Evolutionary conservation across 1,140 invertebrate species (phyloP).

Genomic region (Drosophila lini): DNA sequence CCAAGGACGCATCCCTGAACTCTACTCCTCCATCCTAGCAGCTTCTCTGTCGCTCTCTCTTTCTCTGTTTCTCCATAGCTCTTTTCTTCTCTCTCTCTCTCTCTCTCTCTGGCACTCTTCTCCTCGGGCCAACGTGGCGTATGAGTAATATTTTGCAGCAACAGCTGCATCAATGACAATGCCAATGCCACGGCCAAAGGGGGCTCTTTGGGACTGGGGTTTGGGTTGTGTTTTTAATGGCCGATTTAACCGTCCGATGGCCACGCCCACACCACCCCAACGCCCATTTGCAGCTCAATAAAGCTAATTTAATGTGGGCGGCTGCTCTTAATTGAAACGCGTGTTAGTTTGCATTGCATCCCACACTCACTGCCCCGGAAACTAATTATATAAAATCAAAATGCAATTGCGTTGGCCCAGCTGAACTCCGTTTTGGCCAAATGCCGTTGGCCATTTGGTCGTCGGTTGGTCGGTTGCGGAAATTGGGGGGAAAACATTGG

Average conservation of each 20-base stretch:
- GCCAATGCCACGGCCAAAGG: slow-evolving; percentile 41
- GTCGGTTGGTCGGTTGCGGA: not conserved
- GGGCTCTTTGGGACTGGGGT: not conserved
- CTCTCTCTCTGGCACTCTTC: not conserved
- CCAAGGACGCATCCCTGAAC: slow-evolving; percentile 40
- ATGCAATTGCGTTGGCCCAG: slow-evolving; percentile 42
- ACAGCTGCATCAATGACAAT: slow-evolving; percentile 63
- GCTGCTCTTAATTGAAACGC: slow-evolving; percentile 58
- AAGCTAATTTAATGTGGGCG: slow-evolving; percentile 60
- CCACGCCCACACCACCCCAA: not conserved
- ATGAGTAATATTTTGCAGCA: slow-evolving; percentile 59
- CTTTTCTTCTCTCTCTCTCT: not conserved
- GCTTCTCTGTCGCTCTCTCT: not conserved
- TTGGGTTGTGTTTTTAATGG: slow-evolving; percentile 49
- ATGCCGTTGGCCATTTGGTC: slow-evolving; percentile 19
- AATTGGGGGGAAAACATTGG: slow-evolving; percentile 9
- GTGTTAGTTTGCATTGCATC: slow-evolving; percentile 42
- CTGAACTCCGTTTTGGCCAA: slow-evolving; percentile 16
- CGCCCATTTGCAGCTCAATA: slow-evolving; percentile 36
- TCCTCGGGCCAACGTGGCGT: slow-evolving; percentile 31
- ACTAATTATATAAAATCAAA: slow-evolving; percentile 55
- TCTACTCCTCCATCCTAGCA: slow-evolving; percentile 5
- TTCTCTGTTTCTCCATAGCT: not conserved
- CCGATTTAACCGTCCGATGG: slow-evolving; percentile 14
- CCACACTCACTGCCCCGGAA: slow-evolving; percentile 40